Base-by-base conservation (phyloP, 2,113 vertebrate genomes). In the Terrapene triunguis region DNA sequence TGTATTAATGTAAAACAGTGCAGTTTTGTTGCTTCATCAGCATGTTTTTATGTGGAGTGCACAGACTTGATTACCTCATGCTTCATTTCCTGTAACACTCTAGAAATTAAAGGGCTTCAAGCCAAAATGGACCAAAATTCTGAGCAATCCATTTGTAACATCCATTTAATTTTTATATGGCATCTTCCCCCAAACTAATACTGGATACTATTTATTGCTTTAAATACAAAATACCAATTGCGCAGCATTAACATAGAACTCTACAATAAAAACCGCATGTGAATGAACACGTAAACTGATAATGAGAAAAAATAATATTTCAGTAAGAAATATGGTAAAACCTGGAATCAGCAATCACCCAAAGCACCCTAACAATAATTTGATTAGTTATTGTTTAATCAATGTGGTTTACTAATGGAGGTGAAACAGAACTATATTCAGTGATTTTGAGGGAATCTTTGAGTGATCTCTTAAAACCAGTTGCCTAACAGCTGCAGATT, bases 171-270 rank as follows among this genome's bases (percentile, higher is more conserved):
- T 72, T 72, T 72, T 38, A n/a, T 38, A 72, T 72, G 65, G 17
- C 65, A 72, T 38, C 65, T 38, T 72, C 65, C n/a, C n/a, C 19
- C 59, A 38, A 38, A 72, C 35, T 17, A 69, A 69, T 19, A 69
- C 35, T n/a, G 35, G 16, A 35, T n/a, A 69, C 16, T 8, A 69
- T 51, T 42, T 2, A 0, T 42, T 85, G 17, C 50, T 85, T 42
- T 4, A 90, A 94, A 92, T 87, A 76, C 47, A 89, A 94, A 2
- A 14, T 90, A 44, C 32, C 84, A 94, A 54, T 13, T 81, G 3
- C 22, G 42, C 25, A 84, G 59, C 22, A 44, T 29, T 65, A 29
- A 22, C 55, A 59, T 48, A 14, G 27, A 92, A 51, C 72, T 13
- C 8, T 10, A 72, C 10, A 81, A 54, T 80, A 84, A 84, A 94